Evolutionary conservation across 2,113 vertebrate genomes (phyloP).

Genomic region (Gobio gobio): DNA sequence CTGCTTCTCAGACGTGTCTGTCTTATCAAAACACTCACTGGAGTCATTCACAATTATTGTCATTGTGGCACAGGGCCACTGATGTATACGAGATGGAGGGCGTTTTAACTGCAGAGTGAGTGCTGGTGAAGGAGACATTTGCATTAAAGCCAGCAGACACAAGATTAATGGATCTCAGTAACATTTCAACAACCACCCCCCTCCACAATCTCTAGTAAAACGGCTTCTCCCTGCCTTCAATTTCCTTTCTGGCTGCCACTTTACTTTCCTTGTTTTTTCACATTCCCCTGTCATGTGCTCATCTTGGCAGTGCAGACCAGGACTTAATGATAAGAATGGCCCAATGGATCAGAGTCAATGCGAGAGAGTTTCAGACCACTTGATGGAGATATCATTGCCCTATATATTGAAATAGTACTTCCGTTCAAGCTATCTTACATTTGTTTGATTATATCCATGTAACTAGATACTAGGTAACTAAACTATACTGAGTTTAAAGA

Average conservation of each 20-base stretch:
- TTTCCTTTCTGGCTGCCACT: constrained; percentile 30
- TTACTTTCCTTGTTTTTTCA: constrained; percentile 3
- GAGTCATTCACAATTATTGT: constrained; percentile 34
- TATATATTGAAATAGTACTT: neutral
- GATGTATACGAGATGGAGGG: constrained; percentile 14
- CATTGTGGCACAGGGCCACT: constrained; percentile 12
- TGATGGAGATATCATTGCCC: neutral
- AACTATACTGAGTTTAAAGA: neutral
- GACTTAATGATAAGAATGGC: neutral
- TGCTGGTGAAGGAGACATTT: constrained; percentile 18
- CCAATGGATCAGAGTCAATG: neutral
- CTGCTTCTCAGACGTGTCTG: constrained; percentile 14
- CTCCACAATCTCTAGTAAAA: constrained; percentile 26
- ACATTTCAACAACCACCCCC: neutral
- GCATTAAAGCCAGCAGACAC: constrained; percentile 6
- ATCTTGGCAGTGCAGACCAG: neutral
- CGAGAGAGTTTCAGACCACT: neutral
- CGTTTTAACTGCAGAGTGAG: constrained; percentile 21
- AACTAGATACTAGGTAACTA: too few relatives aligned
- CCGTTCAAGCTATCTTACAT: neutral
- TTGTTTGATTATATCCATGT: neutral
- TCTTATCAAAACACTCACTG: constrained; percentile 38
- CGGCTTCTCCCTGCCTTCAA: constrained; percentile 41
- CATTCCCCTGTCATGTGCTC: constrained; percentile 40
- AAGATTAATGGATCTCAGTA: constrained; percentile 32